These are phyloP conservation scores for Aculops lycopersici DNA, from an alignment of 1,140 invertebrate genomes.

Conservation along the genomic window DNA sequence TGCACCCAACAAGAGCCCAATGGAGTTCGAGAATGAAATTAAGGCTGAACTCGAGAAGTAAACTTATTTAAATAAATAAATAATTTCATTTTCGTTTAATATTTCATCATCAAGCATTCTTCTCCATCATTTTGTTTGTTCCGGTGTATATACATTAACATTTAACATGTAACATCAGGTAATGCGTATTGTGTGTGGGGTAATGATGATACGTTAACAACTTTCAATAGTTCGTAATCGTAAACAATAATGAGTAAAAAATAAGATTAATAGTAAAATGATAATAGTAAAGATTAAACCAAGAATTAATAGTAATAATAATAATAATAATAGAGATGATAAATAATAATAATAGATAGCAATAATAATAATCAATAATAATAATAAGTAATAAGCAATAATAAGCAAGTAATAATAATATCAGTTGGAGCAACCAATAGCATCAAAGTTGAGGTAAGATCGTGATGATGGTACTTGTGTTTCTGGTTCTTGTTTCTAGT, in stretches of 20 bases:
- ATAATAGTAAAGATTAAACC: background rate
- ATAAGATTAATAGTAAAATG: no score
- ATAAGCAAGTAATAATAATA: background rate
- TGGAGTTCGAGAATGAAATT: constrained; percentile 12
- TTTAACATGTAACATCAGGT: no score
- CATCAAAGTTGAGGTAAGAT: background rate
- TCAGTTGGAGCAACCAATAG: background rate
- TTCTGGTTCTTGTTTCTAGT: background rate
- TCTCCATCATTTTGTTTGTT: no score
- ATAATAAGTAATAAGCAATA: background rate
- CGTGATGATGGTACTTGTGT: background rate
- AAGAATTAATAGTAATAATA: background rate
- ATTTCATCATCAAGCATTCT: no score
- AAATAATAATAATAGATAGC: background rate
- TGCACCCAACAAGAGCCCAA: constrained; percentile 36
- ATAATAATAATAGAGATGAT: background rate
- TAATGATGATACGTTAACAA: no score
- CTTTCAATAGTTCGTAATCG: no score
- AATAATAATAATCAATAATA: background rate
- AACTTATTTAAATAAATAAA: no score
- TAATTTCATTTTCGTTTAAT: no score
- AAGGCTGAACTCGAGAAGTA: constrained; percentile 3
- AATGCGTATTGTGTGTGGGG: no score
- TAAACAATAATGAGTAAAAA: no score
- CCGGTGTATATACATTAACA: no score